Percentiles rank a stretch among this genome's conserved stretches.
phyloP scores from a whole-genome alignment of 2,888 invertebrate species.

The Thecocarcelia acutangulata region DNA sequence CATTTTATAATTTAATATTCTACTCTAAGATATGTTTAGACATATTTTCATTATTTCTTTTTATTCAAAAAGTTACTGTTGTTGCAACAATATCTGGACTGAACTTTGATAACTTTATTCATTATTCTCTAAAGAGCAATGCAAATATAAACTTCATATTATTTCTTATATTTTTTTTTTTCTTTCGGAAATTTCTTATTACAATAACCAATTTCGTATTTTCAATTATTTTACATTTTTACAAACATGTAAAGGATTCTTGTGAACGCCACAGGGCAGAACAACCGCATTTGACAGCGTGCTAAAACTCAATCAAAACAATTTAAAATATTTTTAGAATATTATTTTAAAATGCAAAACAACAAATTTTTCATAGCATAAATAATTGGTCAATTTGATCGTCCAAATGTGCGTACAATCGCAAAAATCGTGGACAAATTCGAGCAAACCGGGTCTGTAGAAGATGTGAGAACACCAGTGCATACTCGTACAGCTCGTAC shows the following conservation, averaged over 20 bases:
- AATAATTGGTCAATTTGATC: too few relatives aligned
- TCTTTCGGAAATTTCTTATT: constrained; percentile 31
- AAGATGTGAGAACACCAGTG: too few relatives aligned
- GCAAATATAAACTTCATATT: constrained; percentile 61
- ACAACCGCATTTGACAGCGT: not conserved
- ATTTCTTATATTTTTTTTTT: constrained; percentile 15
- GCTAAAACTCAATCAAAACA: too few relatives aligned
- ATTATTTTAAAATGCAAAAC: too few relatives aligned
- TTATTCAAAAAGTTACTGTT: constrained; percentile 5
- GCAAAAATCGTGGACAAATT: too few relatives aligned
- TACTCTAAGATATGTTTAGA: not conserved
- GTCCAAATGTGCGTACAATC: too few relatives aligned
- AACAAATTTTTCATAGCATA: too few relatives aligned
- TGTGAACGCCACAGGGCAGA: constrained; percentile 10
- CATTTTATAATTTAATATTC: constrained; percentile 28
- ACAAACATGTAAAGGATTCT: not conserved
- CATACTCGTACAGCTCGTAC: too few relatives aligned
- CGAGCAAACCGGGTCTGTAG: too few relatives aligned
- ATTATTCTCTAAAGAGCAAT: constrained; percentile 63
- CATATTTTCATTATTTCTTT: too few relatives aligned
- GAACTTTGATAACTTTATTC: constrained; percentile 58
- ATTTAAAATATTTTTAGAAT: too few relatives aligned
- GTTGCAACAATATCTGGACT: constrained; percentile 28
- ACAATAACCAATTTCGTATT: constrained; percentile 63
- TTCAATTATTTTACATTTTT: constrained; percentile 53